Evolutionary conservation across 1,140 invertebrate genomes (phyloP), one percentile per base, ranked within the genome.

Genomic region (Augochlora pura): DNA sequence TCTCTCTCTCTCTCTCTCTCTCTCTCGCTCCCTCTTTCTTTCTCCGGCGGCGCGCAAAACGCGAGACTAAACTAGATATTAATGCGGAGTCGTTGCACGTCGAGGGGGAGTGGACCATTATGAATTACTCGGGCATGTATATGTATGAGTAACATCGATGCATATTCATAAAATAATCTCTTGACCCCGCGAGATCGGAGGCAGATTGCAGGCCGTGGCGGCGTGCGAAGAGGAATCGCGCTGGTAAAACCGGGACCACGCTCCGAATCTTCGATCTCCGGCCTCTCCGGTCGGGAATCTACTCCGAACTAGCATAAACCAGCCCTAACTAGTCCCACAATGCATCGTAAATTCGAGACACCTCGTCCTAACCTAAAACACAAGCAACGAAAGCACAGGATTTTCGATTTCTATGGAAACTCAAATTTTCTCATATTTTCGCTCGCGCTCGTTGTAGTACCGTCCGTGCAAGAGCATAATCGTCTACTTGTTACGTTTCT

Each of bases 91-190:
- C 77, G 85, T 86, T 77, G 74, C 70, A 83, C 81, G 84, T 79
- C 70, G 81, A 62, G 71, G 70, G 81, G 84, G 84, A 81, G 81
- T 83, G 84, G 77, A 75, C 85, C 81, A 86, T 86, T 86, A 86
- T 86, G 84, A 86, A 86, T 86, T 86, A 80, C 85, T 60, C 81
- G 72, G 32, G 57, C 70, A 86, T 86, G 85, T 86, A 86, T 86
- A 86, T 86, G 85, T 86, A 86, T 86, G 85, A 86, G 81, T 77
- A 69, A 80, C 70, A 66, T 52, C 66, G 77, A 86, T 86, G 84
- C 77, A 86, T 86, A 86, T 86, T 86, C 85, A 86, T 86, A 83
- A 86, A 81, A 86, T 86, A 86, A 86, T 86, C 85, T 81, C 77
- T 83, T 86, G 85, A 86, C 84, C 85, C 78, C 84, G 85, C 81